phyloP scores from a whole-genome alignment of 2,888 invertebrate genomes.

The Lingula anatina region DNA sequence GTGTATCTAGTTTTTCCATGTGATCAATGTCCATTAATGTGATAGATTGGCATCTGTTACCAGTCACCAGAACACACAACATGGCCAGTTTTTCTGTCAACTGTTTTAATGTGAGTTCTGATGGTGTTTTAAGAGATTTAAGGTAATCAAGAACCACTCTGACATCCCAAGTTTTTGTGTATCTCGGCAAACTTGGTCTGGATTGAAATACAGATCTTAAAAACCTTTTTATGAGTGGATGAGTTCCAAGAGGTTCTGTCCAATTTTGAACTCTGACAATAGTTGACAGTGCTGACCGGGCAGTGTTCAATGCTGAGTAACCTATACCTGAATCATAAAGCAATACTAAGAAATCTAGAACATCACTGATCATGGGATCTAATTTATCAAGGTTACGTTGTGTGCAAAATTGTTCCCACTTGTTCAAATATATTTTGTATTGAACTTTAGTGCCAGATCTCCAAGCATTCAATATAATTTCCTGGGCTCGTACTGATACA shows the following conservation, averaged over 20 bases:
- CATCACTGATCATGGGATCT: not conserved
- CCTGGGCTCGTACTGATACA: not conserved
- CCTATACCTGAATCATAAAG: constrained; percentile 2
- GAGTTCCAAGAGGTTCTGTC: not conserved
- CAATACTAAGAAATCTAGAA: constrained; percentile 6
- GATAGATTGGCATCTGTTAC: constrained; percentile 3
- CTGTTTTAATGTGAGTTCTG: not conserved
- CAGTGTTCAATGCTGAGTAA: constrained; percentile 6
- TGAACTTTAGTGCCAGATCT: constrained; percentile 2
- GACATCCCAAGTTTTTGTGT: constrained; percentile 4
- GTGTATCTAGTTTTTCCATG: not conserved
- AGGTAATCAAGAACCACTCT: constrained; percentile 1
- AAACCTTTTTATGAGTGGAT: not conserved
- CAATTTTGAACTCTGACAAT: not conserved
- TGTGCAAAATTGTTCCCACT: constrained; percentile 6
- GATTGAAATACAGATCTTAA: not conserved
- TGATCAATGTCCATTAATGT: constrained; percentile 1
- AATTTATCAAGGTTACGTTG: constrained; percentile 1
- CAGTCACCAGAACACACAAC: constrained; percentile 2
- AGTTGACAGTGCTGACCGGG: constrained; percentile 5
- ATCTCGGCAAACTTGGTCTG: not conserved
- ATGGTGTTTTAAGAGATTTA: not conserved
- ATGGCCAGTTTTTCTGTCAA: constrained; percentile 3
- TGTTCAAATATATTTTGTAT: constrained; percentile 3
- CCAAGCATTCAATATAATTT: constrained; percentile 3